Evolutionary conservation across 2,113 vertebrate genomes (phyloP), one percentile per base, ranked within the genome.

Genomic region (Pelodiscus sinensis): DNA sequence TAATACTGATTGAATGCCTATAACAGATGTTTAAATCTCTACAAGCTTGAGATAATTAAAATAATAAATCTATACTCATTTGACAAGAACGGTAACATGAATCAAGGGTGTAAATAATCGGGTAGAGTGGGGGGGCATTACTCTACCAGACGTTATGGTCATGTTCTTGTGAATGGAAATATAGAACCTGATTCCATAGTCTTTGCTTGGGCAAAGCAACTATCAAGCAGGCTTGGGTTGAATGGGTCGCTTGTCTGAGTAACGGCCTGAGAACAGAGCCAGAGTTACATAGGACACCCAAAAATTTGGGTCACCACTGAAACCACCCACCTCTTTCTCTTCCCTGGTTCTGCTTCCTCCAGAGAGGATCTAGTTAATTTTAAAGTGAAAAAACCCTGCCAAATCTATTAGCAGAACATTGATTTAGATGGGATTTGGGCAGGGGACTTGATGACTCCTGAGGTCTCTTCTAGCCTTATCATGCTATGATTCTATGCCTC

Each of bases 1-100:
- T 97, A 98, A 98, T 97, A 93, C 94, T 96, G 98, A 98, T 97
- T 97, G 97, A 98, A 96, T 90, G 94, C 88, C 96, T 97, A 92
- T 97, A 98, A 96, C 93, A 96, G 92, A 97, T 97, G 96, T 94
- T 98, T 97, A 97, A 97, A 97, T 97, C 95, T 97, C 92, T 96
- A 96, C 85, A 91, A 94, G 94, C 96, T 90, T 92, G 92, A 96
- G 91, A 97, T 97, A 97, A 97, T 98, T 97, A 97, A 97, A 98
- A 97, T 96, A 95, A 97, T 98, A 97, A 98, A 98, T 98, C 97
- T 94, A 38, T 96, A 90, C 55, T 92, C 85, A 80, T 97, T 96
- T 95, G 97, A 97, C 85, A 96, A 84, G 90, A 91, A 91, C 22
- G 89, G 94, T 93, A 96, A 80, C 91, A 95, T 81, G 87, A 94